Evolutionary conservation across 2,888 invertebrate genomes (phyloP).

Genomic region (Cyrtodaria siliqua): DNA sequence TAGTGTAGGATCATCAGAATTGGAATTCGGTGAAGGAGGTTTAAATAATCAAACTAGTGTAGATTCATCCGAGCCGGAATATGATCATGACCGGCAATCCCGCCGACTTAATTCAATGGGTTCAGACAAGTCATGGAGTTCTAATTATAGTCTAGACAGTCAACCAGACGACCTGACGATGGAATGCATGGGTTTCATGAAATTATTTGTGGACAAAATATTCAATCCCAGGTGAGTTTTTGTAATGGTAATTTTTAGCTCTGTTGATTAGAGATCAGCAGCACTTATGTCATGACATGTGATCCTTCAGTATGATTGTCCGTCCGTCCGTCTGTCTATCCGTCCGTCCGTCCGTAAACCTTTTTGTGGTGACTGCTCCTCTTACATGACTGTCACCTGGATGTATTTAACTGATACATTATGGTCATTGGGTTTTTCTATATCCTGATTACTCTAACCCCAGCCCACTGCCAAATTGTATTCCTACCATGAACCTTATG

Average conservation of each 20-base stretch:
- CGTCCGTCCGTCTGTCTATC: too few species aligned
- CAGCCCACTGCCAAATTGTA: too few species aligned
- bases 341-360: too few species aligned
- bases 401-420: too few species aligned
- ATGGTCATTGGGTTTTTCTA: too few species aligned
- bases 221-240: conserved; percentile 87
- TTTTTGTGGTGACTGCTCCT: too few species aligned
- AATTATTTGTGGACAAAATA: conserved; percentile 89
- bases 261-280: too few species aligned
- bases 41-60: conserved; percentile 71
- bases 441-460: too few species aligned
- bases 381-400: too few species aligned
- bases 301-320: not conserved
- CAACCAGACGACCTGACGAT: conserved; percentile 88
- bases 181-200: conserved; percentile 89
- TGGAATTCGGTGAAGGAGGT: conserved; percentile 41
- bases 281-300: too few species aligned
- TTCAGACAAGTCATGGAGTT: conserved; percentile 82
- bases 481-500: too few species aligned
- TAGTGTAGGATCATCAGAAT: conserved; percentile 73
- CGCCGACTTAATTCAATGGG: conserved; percentile 76
- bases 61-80: conserved; percentile 80
- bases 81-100: conserved; percentile 69
- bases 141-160: conserved; percentile 81
- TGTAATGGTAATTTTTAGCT: not conserved